A percentile compares a stretch with the other conserved stretches of the same genome.
Conservation (phyloP, 92 coral and sea anemone species). For the Meandrina meandrites region DNA sequence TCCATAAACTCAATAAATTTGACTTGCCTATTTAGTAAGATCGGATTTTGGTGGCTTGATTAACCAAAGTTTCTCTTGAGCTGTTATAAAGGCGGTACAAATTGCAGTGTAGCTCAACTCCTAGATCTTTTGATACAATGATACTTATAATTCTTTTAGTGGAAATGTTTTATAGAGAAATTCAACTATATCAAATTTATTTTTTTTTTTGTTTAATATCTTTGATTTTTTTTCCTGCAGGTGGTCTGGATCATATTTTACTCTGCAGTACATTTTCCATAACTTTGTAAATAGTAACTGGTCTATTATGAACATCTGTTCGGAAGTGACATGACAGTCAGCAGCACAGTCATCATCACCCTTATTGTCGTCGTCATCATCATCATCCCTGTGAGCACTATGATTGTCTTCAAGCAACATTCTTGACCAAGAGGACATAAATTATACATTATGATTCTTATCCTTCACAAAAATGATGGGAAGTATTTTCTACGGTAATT, state of each 20-base stretch:
- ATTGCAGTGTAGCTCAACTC: too few species aligned
- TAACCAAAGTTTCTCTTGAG: too few species aligned
- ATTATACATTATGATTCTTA: not conserved
- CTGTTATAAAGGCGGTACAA: too few species aligned
- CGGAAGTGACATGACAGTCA: not conserved
- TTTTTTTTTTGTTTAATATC: too few species aligned
- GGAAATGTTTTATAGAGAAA: too few species aligned
- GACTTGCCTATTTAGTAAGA: too few species aligned
- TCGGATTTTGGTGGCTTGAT: too few species aligned
- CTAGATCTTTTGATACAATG: too few species aligned
- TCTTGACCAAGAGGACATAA: not conserved
- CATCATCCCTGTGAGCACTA: not conserved
- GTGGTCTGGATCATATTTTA: slow-evolving; percentile 70
- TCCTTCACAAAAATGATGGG: not conserved
- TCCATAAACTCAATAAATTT: too few species aligned
- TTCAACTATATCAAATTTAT: not conserved
- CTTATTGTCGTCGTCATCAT: not conserved
- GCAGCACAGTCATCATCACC: not conserved
- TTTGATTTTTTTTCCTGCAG: slow-evolving; percentile 24
- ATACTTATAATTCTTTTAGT: too few species aligned
- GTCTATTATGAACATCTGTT: not conserved
- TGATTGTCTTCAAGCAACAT: not conserved
- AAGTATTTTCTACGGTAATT: not conserved
- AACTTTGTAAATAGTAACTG: not conserved
- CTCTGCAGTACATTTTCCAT: slow-evolving; percentile 59